Base-by-base conservation (phyloP, 2,888 invertebrate genomes). In the Lasioglossum villosulum region DNA sequence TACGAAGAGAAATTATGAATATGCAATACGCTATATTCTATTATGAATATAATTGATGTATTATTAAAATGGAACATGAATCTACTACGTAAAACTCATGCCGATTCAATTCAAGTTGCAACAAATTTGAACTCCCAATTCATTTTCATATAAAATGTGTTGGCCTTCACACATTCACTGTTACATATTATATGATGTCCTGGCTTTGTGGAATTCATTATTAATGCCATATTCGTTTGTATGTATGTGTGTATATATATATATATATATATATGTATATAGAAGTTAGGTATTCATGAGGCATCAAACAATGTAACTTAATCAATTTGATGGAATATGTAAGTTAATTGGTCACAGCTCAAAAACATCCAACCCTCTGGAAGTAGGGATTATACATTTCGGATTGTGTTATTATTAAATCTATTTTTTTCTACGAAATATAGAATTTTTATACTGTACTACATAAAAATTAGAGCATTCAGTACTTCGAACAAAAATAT, bases 111-210 rank as follows among this genome's bases (percentile, higher is more conserved):
- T 37, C 12, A 19, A 68, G 37, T 68, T 37, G 14, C 12, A n/a
- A 39, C 12, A 39, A n/a, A n/a, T n/a, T n/a, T 70, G 4, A n/a
- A n/a, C 39, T 70, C 37, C 23, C n/a, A n/a, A 39, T 70, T 23
- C 14, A 70, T 39, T 39, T 39, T n/a, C 39, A 70, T 70, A 37
- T 10, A 39, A 39, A 39, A 39, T 70, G 70, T 70, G 39, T 70
- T 70, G n/a, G 23, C 78, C 89, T 93, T 92, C 92, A 93, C 91
- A 92, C 92, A 91, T 92, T 92, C 91, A 93, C 93, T 92, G 92
- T 92, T 93, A 91, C 93, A 93, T 91, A 91, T 90, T 91, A 91
- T 91, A 92, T 90, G 82, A 72, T 80, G 80, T 82, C 66, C 68
- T 89, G 63, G 68, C 19, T 80, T 84, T 84, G 45, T 75, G 68